A percentile compares a stretch with the other conserved stretches of the same genome.
Evolutionary conservation across 2,113 vertebrate species (phyloP).

Genomic region (Microtus ochrogaster): DNA sequence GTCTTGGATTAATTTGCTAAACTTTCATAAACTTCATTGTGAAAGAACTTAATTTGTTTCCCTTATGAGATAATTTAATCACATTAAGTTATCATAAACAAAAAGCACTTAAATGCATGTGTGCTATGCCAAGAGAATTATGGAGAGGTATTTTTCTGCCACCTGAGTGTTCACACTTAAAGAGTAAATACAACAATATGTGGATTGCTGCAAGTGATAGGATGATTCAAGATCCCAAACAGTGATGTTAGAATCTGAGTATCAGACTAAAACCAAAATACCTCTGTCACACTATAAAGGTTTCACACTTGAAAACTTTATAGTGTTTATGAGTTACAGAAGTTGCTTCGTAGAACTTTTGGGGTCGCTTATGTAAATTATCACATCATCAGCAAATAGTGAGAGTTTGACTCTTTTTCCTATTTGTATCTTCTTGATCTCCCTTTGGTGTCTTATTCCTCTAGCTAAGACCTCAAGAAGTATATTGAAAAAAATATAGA

Average conservation of each 20-base stretch:
- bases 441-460: too few relatives aligned
- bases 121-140: slow-evolving; percentile 60
- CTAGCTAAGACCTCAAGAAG: too few relatives aligned
- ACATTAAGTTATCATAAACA: slow-evolving; percentile 71
- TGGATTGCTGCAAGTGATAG: slow-evolving; percentile 1
- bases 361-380: too few relatives aligned
- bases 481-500: too few relatives aligned
- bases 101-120: slow-evolving; percentile 63
- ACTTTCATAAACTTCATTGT: slow-evolving; percentile 73
- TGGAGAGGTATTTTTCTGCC: slow-evolving; percentile 54
- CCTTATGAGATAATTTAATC: slow-evolving; percentile 65
- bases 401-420: too few relatives aligned
- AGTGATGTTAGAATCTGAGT: background rate
- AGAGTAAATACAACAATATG: slow-evolving; percentile 33
- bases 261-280: background rate
- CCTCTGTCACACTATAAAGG: background rate
- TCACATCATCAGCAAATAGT: too few relatives aligned
- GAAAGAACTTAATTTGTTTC: slow-evolving; percentile 72
- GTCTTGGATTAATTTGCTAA: slow-evolving; percentile 57
- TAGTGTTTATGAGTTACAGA: background rate
- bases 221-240: background rate
- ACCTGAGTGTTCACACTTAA: slow-evolving; percentile 39
- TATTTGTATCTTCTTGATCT: too few relatives aligned
- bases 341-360: too few relatives aligned
- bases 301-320: background rate